Conservation (phyloP, 2,113 vertebrate genomes). For the Loxodonta africana region DNA sequence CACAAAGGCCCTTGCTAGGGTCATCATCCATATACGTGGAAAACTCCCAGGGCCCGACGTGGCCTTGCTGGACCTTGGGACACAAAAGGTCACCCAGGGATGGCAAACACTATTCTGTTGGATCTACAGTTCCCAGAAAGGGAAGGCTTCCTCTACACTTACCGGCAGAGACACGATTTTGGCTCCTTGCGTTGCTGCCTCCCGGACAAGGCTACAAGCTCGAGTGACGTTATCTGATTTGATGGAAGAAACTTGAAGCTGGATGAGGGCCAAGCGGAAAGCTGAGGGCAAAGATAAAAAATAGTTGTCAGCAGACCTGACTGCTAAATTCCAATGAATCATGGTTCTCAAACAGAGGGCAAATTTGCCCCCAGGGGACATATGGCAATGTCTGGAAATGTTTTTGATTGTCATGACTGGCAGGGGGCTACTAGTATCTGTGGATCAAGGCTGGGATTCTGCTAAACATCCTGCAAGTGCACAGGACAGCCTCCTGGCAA, state of each 20-base stretch:
- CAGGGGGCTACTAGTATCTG: background rate
- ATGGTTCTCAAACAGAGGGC: background rate
- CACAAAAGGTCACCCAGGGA: background rate
- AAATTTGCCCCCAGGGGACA: background rate
- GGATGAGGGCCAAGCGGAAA: slow-evolving; percentile 96
- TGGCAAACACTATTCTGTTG: background rate
- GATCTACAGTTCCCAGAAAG: background rate
- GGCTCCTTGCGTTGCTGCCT: slow-evolving; percentile 93
- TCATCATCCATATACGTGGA: background rate
- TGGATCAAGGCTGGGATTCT: background rate
- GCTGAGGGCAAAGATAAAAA: slow-evolving; percentile 86
- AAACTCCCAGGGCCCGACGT: background rate
- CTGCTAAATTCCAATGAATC: background rate
- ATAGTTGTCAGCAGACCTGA: background rate
- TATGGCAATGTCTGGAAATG: background rate
- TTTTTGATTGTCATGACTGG: background rate
- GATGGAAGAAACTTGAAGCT: slow-evolving; percentile 92
- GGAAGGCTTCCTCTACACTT: slow-evolving; percentile 83
- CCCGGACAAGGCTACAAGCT: slow-evolving; percentile 91
- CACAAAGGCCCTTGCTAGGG: background rate
- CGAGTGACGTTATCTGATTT: slow-evolving; percentile 94
- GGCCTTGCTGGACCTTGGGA: background rate
- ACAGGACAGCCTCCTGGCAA: background rate
- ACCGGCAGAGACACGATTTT: slow-evolving; percentile 96
- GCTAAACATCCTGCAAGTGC: background rate